Evolutionary conservation across 1,140 invertebrate species (phyloP).

Genomic region (Listronotus oregonensis): DNA sequence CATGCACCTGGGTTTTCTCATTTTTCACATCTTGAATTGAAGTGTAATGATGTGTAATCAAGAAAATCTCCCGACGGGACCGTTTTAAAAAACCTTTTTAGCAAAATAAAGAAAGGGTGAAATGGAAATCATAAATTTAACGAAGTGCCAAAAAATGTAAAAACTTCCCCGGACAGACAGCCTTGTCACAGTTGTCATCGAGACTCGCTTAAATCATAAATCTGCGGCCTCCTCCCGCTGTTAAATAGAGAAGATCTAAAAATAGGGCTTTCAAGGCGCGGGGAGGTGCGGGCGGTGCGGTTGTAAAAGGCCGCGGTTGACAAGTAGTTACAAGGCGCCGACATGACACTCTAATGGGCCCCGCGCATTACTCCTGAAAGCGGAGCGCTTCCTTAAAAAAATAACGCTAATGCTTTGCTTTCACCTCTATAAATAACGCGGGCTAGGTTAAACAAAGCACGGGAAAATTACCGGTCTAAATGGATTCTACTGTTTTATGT

Average conservation of each 20-base stretch:
- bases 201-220: constrained; percentile 24
- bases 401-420: constrained; percentile 35
- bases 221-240: neutral
- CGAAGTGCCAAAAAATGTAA: constrained; percentile 28
- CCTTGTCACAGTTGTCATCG: constrained; percentile 26
- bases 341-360: constrained; percentile 44
- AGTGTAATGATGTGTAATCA: too few relatives aligned
- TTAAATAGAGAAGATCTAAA: constrained; percentile 25
- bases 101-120: too few relatives aligned
- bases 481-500: constrained; percentile 30
- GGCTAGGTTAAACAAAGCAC: constrained; percentile 24
- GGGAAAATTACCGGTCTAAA: constrained; percentile 16
- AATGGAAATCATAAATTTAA: too few relatives aligned
- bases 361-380: constrained; percentile 37
- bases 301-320: constrained; percentile 41
- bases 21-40: too few relatives aligned
- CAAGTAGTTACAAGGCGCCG: constrained; percentile 43
- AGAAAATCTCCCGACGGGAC: too few relatives aligned
- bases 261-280: constrained; percentile 29
- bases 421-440: constrained; percentile 35
- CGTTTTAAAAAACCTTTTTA: too few relatives aligned
- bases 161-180: constrained; percentile 22
- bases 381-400: constrained; percentile 35
- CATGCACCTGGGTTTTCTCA: too few relatives aligned
- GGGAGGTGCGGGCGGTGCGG: neutral